These are phyloP conservation scores for Noctua comes DNA, from an alignment of 2,888 invertebrate species.

Conservation along the genomic window DNA sequence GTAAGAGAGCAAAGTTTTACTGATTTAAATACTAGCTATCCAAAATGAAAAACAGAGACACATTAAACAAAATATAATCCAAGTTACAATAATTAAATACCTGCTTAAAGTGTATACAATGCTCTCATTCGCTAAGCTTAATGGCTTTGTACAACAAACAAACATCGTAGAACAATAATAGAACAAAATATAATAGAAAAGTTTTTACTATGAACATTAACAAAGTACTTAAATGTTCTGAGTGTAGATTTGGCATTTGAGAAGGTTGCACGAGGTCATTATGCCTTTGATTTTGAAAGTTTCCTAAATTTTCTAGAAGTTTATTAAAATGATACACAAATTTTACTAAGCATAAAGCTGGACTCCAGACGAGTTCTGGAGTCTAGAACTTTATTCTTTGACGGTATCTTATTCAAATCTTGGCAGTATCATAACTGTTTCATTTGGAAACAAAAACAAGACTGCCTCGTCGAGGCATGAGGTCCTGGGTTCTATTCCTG, in stretches of 20 bases:
- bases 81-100: constrained; percentile 46
- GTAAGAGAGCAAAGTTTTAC: not conserved
- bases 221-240: constrained; percentile 56
- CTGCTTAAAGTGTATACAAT: constrained; percentile 48
- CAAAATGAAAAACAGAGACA: not conserved
- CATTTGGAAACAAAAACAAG: no score
- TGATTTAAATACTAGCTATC: constrained; percentile 8
- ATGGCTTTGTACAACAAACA: constrained; percentile 56
- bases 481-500: no score
- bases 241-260: constrained; percentile 49
- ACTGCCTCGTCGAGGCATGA: no score
- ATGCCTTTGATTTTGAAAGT: constrained; percentile 35
- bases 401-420: not conserved
- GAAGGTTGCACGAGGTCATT: constrained; percentile 38
- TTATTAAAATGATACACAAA: constrained; percentile 17
- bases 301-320: constrained; percentile 16
- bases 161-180: constrained; percentile 57
- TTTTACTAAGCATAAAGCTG: not conserved
- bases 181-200: constrained; percentile 58
- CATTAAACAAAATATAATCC: constrained; percentile 25
- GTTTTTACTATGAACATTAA: constrained; percentile 59
- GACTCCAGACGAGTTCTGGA: not conserved
- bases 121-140: constrained; percentile 53
- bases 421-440: not conserved
- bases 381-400: not conserved